These are phyloP conservation scores for Nesometra sesokonis DNA, from an alignment of 35 echinoderm and acorn worm genomes.

Conservation along the genomic window DNA sequence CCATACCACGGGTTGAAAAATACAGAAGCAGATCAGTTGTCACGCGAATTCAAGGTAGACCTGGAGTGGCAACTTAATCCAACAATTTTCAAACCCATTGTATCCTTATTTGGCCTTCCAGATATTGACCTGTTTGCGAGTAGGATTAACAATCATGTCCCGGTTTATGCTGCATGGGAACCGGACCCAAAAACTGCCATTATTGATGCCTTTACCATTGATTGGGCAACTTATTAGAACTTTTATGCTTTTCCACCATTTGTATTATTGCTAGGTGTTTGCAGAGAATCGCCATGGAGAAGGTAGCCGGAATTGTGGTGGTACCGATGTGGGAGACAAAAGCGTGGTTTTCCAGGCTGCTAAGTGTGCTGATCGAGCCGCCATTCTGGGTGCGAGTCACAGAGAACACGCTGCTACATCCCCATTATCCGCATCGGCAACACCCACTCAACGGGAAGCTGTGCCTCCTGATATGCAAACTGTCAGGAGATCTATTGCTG, in stretches of 20 bases:
- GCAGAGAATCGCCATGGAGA: background rate
- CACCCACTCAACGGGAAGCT: background rate
- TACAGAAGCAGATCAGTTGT: slow-evolving; percentile 20
- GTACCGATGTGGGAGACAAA: background rate
- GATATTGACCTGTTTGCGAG: too few relatives aligned
- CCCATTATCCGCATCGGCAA: background rate
- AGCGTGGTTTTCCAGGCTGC: background rate
- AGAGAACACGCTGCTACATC: background rate
- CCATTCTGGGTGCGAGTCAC: background rate
- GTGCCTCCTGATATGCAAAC: background rate
- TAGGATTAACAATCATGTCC: too few relatives aligned
- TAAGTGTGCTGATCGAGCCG: background rate
- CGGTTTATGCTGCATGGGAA: too few relatives aligned
- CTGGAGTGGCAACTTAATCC: slow-evolving; percentile 24
- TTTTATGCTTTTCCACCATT: too few relatives aligned
- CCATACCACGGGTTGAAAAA: slow-evolving; percentile 18
- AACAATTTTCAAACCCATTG: too few relatives aligned
- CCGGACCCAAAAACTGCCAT: too few relatives aligned
- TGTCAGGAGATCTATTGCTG: background rate
- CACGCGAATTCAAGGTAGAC: slow-evolving; percentile 1
- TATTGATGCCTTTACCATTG: too few relatives aligned
- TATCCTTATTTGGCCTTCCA: too few relatives aligned
- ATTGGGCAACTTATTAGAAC: too few relatives aligned
- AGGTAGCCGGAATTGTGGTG: background rate
- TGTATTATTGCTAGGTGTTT: background rate